Percentiles rank a stretch among this genome's conserved stretches.
Conservation (phyloP, 2,113 vertebrate species). For the Crotalus viridis region DNA sequence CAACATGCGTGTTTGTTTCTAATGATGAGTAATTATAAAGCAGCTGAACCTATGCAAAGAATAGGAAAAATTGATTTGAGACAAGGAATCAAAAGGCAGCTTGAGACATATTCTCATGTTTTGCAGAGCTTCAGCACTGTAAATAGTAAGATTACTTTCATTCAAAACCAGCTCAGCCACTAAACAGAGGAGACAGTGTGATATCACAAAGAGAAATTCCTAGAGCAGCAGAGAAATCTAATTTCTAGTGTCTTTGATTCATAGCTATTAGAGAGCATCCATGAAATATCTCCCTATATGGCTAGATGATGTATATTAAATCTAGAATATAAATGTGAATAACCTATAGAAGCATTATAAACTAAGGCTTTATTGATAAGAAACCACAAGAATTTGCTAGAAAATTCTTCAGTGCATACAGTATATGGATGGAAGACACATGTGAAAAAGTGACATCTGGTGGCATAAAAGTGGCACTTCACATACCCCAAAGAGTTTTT, state of each 20-base stretch:
- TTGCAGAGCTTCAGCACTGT: neutral
- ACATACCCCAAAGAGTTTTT: neutral
- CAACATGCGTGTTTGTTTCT: neutral
- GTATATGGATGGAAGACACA: neutral
- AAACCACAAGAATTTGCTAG: neutral
- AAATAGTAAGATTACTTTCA: neutral
- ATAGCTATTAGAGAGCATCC: neutral
- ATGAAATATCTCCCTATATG: neutral
- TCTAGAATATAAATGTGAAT: neutral
- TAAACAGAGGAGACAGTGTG: neutral
- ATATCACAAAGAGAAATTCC: neutral
- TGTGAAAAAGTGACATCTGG: neutral
- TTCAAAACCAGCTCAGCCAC: neutral
- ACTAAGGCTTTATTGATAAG: neutral
- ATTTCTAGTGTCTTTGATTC: neutral
- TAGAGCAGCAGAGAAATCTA: neutral
- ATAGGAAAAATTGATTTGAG: neutral
- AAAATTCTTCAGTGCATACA: neutral
- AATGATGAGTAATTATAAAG: neutral
- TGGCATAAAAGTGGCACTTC: neutral
- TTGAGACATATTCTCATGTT: neutral
- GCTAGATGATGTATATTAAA: neutral
- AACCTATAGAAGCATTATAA: neutral
- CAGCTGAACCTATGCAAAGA: neutral
- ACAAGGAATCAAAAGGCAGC: neutral